Base-by-base conservation (phyloP, 2,797 vertebrate genomes). In the Neostethus bicornis region DNA sequence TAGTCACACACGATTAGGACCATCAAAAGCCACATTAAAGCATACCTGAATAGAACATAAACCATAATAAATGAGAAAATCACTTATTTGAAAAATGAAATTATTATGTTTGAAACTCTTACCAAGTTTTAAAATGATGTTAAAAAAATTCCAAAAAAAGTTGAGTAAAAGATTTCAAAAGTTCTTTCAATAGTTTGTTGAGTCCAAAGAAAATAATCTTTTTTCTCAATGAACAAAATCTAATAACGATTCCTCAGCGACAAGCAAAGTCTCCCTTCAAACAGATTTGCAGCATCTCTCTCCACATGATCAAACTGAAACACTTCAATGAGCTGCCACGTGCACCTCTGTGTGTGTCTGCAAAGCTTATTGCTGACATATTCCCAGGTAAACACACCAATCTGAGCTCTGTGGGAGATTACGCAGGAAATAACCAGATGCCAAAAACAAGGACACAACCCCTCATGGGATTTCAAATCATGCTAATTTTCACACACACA, bases 341-440 rank as follows among this genome's bases (percentile, higher is more conserved):
- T 67, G 52, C 42, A 51, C 38, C 34, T 23, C 4, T 29, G 43
- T 55, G 26, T 44, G 13, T 38, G 38, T 34, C 37, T 32, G 43
- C 39, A 49, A 24, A 41, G 37, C 48, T 29, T 58, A 19, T 50
- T 51, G 26, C 45, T 14, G 17, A 11, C 52, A 37, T 16, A 46
- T 20, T 11, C 4, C 10, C 58, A 60, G 50, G 44, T 61, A 28
- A 66, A 60, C 31, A 23, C 1, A 8, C 16, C 50, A 61, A 69
- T 72, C 66, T 54, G 53, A n/a, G 42, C 38, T 25, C 46, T 41
- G 13, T 58, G 21, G 66, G 58, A 64, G 45, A 24, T 79, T 82
- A 75, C 0, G 34, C 42, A 81, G 29, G 80, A 62, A 70, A 62
- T 46, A 54, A 47, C 21, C 28, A 58, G 48, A 59, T 64, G n/a